Base-by-base conservation (phyloP, 1,140 invertebrate genomes). In the Drosophila sucinea region DNA sequence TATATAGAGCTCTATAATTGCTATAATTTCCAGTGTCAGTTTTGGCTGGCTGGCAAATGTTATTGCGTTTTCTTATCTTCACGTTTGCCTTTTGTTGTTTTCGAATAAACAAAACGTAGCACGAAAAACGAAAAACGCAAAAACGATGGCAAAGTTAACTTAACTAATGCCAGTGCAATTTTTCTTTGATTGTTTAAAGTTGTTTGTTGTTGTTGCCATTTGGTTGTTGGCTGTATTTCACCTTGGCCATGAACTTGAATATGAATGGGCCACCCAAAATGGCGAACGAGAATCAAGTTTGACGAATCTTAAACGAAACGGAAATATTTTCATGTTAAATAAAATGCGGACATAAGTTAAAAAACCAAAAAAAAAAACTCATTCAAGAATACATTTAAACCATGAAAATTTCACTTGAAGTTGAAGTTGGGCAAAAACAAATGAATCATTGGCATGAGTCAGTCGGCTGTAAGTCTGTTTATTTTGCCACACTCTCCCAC, bases 241-340 rank as follows among this genome's bases (percentile, higher is more conserved):
- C 81, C 81, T 85, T 85, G 81, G 74, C 81, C 81, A 69, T 85
- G 77, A 85, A 75, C 81, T 77, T 85, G 62, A n/a, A 7, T 41
- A 33, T 23, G 32, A 44, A 38, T 27, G 29, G 17, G 27, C 30
- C 61, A 17, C 55, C 40, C 47, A 41, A 61, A 51, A 27, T 51
- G 4, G 35, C 32, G 35, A 73, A 56, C 11, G 8, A 11, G 1
- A 33, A 57, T 33, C n/a, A 71, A 56, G 60, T 35, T 64, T 62
- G 67, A 32, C 66, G 29, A 79, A 63, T 68, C 73, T 17, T 17
- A 7, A 38, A 55, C 41, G 63, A 76, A 51, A 51, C 44, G 44
- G 23, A 51, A 51, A 51, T 6, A 51, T 8, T 51, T 51, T 51
- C 23, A 27, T 51, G 7, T 51, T 51, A 44, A 17, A 44, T 44